Conservation (phyloP, 2,797 vertebrate genomes). For the Rhynchotus rufescens region DNA sequence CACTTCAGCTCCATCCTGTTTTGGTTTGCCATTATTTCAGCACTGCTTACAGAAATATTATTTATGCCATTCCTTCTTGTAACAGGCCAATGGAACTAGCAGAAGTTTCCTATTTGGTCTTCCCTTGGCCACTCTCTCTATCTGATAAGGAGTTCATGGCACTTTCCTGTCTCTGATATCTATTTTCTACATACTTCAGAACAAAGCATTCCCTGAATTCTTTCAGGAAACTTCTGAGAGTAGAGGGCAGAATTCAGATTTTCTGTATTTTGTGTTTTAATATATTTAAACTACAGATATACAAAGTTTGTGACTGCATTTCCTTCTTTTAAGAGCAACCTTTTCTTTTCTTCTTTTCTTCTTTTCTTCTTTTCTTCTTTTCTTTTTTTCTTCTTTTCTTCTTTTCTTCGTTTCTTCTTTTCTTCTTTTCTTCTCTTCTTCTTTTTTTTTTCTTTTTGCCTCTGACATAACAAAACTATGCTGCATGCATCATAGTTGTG, state of each 20-base stretch:
- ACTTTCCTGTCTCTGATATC: constrained; percentile 11
- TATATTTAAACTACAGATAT: neutral
- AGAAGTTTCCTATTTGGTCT: constrained; percentile 27
- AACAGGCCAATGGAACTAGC: neutral
- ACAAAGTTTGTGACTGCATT: neutral
- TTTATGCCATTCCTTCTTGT: neutral
- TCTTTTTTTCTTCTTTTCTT: neutral
- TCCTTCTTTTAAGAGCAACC: neutral
- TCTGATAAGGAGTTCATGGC: neutral
- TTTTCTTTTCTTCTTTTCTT: accelerated
- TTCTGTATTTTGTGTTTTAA: neutral
- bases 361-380: too few species aligned
- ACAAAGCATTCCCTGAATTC: neutral
- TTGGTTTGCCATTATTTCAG: constrained; percentile 5
- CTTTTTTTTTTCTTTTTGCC: neutral
- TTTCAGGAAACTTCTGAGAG: neutral
- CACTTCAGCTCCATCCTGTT: constrained; percentile 5
- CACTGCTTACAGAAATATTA: constrained; percentile 7
- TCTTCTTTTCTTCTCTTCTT: too few species aligned
- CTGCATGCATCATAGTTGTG: neutral
- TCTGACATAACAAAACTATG: constrained; percentile 3
- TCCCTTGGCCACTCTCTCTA: constrained; percentile 13
- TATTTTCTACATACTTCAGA: constrained; percentile 15
- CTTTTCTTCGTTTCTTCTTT: neutral
- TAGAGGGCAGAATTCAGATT: neutral